Evolutionary conservation across 2,797 vertebrate genomes (phyloP).

Genomic region (Adelosebastes latens): DNA sequence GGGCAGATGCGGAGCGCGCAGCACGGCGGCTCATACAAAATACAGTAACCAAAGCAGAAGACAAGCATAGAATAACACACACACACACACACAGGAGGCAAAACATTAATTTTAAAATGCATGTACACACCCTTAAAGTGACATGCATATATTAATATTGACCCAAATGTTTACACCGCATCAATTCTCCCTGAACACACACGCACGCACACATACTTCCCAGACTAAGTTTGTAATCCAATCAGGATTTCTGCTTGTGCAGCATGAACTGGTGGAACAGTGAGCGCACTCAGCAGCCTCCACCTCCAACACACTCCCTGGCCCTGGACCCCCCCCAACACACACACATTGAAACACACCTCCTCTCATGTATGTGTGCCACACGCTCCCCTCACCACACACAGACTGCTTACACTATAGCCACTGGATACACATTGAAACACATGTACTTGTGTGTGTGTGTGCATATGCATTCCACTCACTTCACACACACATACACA

Average conservation of each 20-base stretch:
- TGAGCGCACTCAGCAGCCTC: slow-evolving; percentile 72
- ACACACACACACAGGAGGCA: neutral
- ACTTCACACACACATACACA: slow-evolving; percentile 10
- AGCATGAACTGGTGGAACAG: slow-evolving; percentile 63
- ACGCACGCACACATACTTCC: slow-evolving; percentile 21
- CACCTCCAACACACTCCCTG: slow-evolving; percentile 42
- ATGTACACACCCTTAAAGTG: slow-evolving; percentile 31
- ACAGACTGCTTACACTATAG: slow-evolving; percentile 44
- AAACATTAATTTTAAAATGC: slow-evolving; percentile 42
- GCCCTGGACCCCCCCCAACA: neutral
- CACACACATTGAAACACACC: slow-evolving; percentile 11
- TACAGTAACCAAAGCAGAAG: slow-evolving; percentile 40
- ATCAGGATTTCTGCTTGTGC: slow-evolving; percentile 71
- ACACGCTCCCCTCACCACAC: slow-evolving; percentile 22
- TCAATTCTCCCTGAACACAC: slow-evolving; percentile 37
- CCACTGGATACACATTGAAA: slow-evolving; percentile 40
- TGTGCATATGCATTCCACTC: slow-evolving; percentile 6
- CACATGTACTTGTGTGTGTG: neutral
- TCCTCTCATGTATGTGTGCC: neutral
- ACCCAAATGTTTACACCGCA: slow-evolving; percentile 55
- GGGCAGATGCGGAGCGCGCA: slow-evolving; percentile 12
- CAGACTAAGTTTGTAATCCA: slow-evolving; percentile 66
- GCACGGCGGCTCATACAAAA: slow-evolving; percentile 60
- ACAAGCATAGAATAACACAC: slow-evolving; percentile 4
- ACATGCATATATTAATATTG: slow-evolving; percentile 54